These are phyloP conservation scores for Plectrocnemia conspersa DNA, from an alignment of 1,140 invertebrate species.

Conservation along the genomic window DNA sequence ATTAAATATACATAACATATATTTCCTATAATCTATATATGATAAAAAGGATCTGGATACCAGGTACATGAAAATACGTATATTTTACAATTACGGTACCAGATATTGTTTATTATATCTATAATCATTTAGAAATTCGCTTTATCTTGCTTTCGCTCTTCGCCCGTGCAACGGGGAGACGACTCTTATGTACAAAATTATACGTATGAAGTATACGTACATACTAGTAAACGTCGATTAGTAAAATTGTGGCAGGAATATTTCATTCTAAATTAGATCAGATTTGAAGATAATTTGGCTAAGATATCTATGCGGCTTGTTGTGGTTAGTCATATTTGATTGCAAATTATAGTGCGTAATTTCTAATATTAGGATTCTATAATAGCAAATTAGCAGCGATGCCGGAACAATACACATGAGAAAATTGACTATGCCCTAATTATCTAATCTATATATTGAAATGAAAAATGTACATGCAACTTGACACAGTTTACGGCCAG, in stretches of 20 bases:
- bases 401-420: too few relatives aligned
- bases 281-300: too few relatives aligned
- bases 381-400: too few relatives aligned
- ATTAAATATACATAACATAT: conserved; percentile 33
- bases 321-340: too few relatives aligned
- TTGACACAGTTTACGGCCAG: too few relatives aligned
- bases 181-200: conserved; percentile 6
- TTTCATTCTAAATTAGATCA: too few relatives aligned
- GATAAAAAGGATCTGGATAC: conserved; percentile 35
- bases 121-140: conserved; percentile 37
- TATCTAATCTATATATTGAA: too few relatives aligned
- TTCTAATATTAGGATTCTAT: too few relatives aligned
- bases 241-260: conserved; percentile 9
- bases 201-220: conserved; percentile 3
- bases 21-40: conserved; percentile 29
- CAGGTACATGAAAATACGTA: conserved; percentile 35
- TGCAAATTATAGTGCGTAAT: too few relatives aligned
- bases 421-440: too few relatives aligned
- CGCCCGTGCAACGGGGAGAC: conserved; percentile 18
- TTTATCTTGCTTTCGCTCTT: conserved; percentile 27
- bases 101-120: conserved; percentile 27
- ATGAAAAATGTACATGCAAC: too few relatives aligned
- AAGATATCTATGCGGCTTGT: too few relatives aligned
- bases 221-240: not conserved
- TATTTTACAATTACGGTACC: conserved; percentile 34